These are phyloP conservation scores for Ctenopoma kingsleyae DNA, from an alignment of 2,797 vertebrate genomes.

Conservation along the genomic window DNA sequence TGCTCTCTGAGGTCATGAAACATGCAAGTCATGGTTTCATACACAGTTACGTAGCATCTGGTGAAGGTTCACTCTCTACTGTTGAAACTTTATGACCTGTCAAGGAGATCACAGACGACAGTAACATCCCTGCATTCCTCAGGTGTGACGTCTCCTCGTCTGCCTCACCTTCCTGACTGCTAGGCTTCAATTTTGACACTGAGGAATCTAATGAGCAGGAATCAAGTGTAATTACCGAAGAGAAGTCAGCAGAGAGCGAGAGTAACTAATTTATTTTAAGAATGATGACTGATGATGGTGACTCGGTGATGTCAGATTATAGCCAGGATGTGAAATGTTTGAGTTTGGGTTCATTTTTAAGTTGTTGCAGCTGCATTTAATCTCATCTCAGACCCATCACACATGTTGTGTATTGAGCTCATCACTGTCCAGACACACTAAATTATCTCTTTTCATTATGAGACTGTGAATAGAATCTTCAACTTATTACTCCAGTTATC, in stretches of 20 bases:
- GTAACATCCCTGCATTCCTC: conserved; percentile 49
- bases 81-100: conserved; percentile 13
- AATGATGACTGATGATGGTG: not conserved
- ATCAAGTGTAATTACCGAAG: conserved; percentile 42
- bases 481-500: conserved; percentile 20
- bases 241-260: conserved; percentile 53
- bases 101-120: not conserved
- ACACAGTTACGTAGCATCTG: not conserved
- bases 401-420: not conserved
- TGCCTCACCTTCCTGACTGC: conserved; percentile 32
- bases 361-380: conserved; percentile 29
- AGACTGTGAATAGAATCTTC: too few relatives aligned
- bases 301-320: conserved; percentile 27
- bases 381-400: conserved; percentile 3
- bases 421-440: conserved; percentile 20
- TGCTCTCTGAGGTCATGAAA: conserved; percentile 3
- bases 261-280: conserved; percentile 15
- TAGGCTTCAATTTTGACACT: conserved; percentile 18
- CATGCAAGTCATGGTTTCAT: not conserved
- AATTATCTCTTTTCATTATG: conserved; percentile 39
- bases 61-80: conserved; percentile 10
- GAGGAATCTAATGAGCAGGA: conserved; percentile 31
- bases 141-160: conserved; percentile 53
- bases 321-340: conserved; percentile 41
- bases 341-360: conserved; percentile 23